Evolutionary conservation across 2,797 vertebrate genomes (phyloP).

Genomic region (Acestrorhynchus altus): DNA sequence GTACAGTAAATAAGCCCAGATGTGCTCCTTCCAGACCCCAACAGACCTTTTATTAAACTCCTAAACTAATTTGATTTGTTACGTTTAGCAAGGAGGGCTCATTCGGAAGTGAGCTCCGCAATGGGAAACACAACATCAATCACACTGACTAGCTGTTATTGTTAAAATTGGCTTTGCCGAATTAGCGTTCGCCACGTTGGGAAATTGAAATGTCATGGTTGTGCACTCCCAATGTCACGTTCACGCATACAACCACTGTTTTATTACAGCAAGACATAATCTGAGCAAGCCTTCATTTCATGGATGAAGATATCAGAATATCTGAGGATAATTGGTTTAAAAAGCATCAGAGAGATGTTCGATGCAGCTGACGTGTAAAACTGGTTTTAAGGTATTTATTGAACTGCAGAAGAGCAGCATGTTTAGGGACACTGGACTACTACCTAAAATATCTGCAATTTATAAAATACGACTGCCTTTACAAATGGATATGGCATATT

Average conservation of each 20-base stretch:
- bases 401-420: too few relatives aligned
- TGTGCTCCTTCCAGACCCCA: constrained; percentile 27
- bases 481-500: too few relatives aligned
- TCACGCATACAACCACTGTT: neutral
- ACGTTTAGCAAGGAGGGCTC: constrained; percentile 38
- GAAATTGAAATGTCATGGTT: constrained; percentile 45
- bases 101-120: constrained; percentile 43
- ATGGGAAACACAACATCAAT: constrained; percentile 51
- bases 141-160: constrained; percentile 52
- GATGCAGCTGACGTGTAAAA: too few relatives aligned
- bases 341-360: too few relatives aligned
- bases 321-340: too few relatives aligned
- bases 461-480: too few relatives aligned
- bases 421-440: too few relatives aligned
- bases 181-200: constrained; percentile 42
- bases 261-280: constrained; percentile 13
- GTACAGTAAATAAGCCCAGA: constrained; percentile 42
- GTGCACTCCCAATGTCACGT: constrained; percentile 8
- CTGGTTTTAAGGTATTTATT: too few relatives aligned
- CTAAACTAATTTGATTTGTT: constrained; percentile 41
- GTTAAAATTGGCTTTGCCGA: constrained; percentile 38
- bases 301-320: too few relatives aligned
- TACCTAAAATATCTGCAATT: too few relatives aligned
- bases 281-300: neutral
- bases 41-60: constrained; percentile 52